Percentiles rank a stretch among this genome's conserved stretches.
Evolutionary conservation across 2,888 invertebrate species (phyloP).

Genomic region (Ormyrus rosae): DNA sequence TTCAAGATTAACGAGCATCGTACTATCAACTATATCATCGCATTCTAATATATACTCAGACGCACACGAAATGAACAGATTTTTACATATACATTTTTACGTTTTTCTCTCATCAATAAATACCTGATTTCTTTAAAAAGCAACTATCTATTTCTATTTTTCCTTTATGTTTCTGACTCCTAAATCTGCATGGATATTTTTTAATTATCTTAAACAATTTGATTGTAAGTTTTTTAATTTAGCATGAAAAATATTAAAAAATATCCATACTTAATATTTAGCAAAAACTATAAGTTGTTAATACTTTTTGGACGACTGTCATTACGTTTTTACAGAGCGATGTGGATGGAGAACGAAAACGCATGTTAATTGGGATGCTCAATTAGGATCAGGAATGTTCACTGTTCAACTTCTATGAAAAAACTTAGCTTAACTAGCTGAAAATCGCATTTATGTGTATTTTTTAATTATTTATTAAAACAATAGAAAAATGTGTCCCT

Average conservation of each 20-base stretch:
- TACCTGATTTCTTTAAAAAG: slow-evolving; percentile 19
- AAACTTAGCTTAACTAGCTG: slow-evolving; percentile 1
- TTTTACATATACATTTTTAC: slow-evolving; percentile 50
- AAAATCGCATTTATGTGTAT: slow-evolving; percentile 20
- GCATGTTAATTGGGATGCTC: slow-evolving; percentile 72
- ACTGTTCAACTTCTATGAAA: slow-evolving; percentile 1
- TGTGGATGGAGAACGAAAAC: slow-evolving; percentile 69
- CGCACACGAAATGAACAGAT: slow-evolving; percentile 20
- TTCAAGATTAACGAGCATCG: slow-evolving; percentile 59
- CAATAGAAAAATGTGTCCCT: neutral
- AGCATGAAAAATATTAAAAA: too few relatives aligned
- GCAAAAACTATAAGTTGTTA: neutral
- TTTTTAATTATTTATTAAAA: neutral
- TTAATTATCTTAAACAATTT: too few relatives aligned
- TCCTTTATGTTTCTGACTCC: neutral
- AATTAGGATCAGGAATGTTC: slow-evolving; percentile 62
- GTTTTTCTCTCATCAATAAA: slow-evolving; percentile 40
- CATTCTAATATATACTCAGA: slow-evolving; percentile 42
- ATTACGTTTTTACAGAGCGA: slow-evolving; percentile 70
- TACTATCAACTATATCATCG: slow-evolving; percentile 45
- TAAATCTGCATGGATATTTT: too few relatives aligned
- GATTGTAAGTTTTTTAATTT: too few relatives aligned
- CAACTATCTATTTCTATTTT: slow-evolving; percentile 22
- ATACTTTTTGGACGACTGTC: slow-evolving; percentile 21
- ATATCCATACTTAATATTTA: neutral